These are phyloP conservation scores for Polypterus bichir DNA, from an alignment of 2,113 vertebrate species.

Conservation along the genomic window DNA sequence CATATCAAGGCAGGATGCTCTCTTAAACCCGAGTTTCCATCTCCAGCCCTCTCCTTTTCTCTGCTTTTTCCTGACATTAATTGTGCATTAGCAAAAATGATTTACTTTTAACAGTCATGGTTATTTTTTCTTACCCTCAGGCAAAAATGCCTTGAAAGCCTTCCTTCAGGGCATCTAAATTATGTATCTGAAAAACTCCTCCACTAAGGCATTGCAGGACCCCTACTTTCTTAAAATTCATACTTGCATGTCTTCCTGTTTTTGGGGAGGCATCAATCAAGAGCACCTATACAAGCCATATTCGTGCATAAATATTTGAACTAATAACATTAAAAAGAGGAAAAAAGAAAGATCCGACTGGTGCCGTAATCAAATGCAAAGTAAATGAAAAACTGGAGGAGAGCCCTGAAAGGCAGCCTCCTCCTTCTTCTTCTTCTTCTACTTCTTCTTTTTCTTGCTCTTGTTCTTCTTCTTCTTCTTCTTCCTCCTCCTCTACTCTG, in stretches of 20 bases:
- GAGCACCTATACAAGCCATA: conserved; percentile 83
- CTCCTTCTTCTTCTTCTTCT: conserved; percentile 24
- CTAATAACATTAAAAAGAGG: conserved; percentile 94
- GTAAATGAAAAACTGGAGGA: conserved; percentile 96
- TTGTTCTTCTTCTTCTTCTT: conserved; percentile 20
- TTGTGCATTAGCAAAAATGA: conserved; percentile 99
- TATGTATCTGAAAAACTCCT: conserved; percentile 99
- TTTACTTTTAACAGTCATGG: conserved; percentile 99
- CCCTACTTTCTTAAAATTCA: conserved; percentile 93
- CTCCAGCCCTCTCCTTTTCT: conserved; percentile 64
- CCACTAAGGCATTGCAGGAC: conserved; percentile 87
- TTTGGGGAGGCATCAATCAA: conserved; percentile 98
- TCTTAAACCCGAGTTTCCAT: conserved; percentile 88
- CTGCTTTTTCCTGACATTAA: conserved; percentile 88
- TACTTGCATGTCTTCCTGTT: conserved; percentile 89
- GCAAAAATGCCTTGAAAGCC: conserved; percentile 99
- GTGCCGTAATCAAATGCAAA: conserved; percentile 96
- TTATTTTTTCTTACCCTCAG: conserved; percentile 98
- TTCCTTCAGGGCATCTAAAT: conserved; percentile 99
- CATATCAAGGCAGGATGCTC: conserved; percentile 68
- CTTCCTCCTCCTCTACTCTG: conserved; percentile 24
- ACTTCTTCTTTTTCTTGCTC: conserved; percentile 8
- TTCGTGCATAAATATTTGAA: conserved; percentile 99
- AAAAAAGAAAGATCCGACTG: conserved; percentile 89
- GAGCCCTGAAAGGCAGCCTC: conserved; percentile 56